phyloP scores from a whole-genome alignment of 2,888 invertebrate genomes.

The Campopleginae sp. region DNA sequence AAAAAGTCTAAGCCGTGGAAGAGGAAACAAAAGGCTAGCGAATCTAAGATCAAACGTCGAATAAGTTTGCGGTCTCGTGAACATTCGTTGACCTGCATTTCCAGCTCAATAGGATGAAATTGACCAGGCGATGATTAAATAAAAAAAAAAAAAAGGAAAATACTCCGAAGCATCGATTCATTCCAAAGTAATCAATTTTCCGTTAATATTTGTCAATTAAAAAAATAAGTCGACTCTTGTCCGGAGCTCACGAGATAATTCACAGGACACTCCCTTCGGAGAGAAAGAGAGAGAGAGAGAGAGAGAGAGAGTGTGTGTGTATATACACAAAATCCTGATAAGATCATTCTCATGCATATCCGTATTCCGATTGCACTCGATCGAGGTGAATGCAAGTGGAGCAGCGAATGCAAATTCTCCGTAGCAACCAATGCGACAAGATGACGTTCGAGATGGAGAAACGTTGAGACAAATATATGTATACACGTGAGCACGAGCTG shows the following conservation, averaged over 20 bases:
- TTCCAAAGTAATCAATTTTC: neutral
- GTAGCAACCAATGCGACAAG: constrained; percentile 58
- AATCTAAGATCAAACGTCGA: constrained; percentile 20
- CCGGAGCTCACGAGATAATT: neutral
- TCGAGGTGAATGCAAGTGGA: constrained; percentile 64
- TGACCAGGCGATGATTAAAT: neutral
- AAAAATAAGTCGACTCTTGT: neutral
- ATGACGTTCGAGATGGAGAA: constrained; percentile 63
- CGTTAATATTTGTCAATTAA: neutral
- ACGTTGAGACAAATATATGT: constrained; percentile 20
- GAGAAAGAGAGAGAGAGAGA: constrained; percentile 7
- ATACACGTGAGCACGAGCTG: neutral
- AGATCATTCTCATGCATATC: constrained; percentile 26
- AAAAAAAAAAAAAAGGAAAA: neutral
- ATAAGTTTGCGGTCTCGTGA: constrained; percentile 25
- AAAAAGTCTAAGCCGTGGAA: constrained; percentile 61
- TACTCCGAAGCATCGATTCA: neutral
- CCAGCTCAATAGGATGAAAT: neutral
- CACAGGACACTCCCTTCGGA: neutral
- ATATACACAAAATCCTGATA: neutral
- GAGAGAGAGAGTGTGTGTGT: constrained; percentile 1
- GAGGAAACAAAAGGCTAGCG: constrained; percentile 41
- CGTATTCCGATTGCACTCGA: constrained; percentile 45
- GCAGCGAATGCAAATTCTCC: constrained; percentile 69
- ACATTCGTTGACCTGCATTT: constrained; percentile 6